Evolutionary conservation across 2,113 vertebrate genomes (phyloP), one percentile per base, ranked within the genome.

Genomic region (Arothron firmamentum): DNA sequence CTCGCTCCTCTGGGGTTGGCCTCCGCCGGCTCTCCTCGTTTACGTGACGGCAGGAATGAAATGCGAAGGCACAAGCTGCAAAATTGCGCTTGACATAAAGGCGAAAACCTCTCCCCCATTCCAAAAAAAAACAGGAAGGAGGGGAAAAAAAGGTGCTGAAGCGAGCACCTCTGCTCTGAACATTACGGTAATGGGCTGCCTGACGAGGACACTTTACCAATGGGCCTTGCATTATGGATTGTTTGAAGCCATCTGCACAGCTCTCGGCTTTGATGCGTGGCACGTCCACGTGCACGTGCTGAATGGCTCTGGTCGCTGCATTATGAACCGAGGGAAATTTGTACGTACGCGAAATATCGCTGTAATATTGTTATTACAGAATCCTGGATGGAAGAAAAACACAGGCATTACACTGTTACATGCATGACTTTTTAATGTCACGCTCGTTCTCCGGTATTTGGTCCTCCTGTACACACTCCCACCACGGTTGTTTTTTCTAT

Each of bases 201-300:
- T 72, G 79, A 84, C 67, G 67, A 34, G 51, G 61, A 21, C 64
- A 52, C 72, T 70, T 47, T 63, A 74, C 74, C 62, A 43, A 56
- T 47, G 67, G 70, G 72, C 50, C 65, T 62, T 78, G 67, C 75
- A 84, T 86, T 84, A 84, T 82, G 67, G 53, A 82, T 80, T 62
- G 80, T 82, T 74, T 71, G 62, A 54, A 63, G 56, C 70, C 75
- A 72, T 76, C 84, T 78, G 72, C 64, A 62, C 75, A 23, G 72
- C 79, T 72, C 74, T 81, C 63, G 75, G 77, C 74, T 74, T 65
- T 77, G 75, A 81, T 75, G 73, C 70, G n/a, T 28, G 5, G 48
- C 25, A 28, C 25, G 4, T 28, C 25, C 25, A 5, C 25, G 6
- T 7, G 25, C 25, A 28, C 25, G 25, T 70, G 56, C 61, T 2